Base-by-base conservation (phyloP, 1,140 invertebrate genomes). In the Drosophila varians region DNA sequence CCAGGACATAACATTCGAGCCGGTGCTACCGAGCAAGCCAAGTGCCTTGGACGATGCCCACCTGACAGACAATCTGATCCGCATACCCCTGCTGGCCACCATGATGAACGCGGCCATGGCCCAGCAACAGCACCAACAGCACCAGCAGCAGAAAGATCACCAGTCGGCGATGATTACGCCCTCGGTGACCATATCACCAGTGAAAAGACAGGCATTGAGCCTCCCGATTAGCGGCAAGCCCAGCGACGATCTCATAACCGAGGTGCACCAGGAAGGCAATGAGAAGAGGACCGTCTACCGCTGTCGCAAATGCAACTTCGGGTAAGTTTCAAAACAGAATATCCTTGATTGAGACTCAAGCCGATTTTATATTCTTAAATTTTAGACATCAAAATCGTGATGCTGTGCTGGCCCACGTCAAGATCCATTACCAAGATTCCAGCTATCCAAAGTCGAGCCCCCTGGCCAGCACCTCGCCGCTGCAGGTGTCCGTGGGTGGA, bases 281-380 rank as follows among this genome's bases (percentile, higher is more conserved):
- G 90, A 90, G 34, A 91, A 94, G 91, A 93, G 93, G 57, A 94
- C 94, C 11, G 91, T 95, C 43, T 96, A 94, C 93, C 96, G 96
- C 87, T 97, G 96, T 88, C 97, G 96, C 91, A 95, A 96, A 83
- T 97, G 96, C 78, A 94, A 94, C 86, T 97, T 95, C 90, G 95
- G 94, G 95, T 96, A 90, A 58, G 62, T 58, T 31, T 4, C 0
- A 21, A 0, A 4, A 4, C 0, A 1, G 0, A 16, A 7, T n/a
- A n/a, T n/a, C n/a, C n/a, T n/a, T n/a, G n/a, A n/a, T n/a, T 31
- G 0, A 0, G 0, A n/a, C 5, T 9, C 2, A 12, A 14, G 7
- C 12, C 6, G 0, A 4, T 31, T 1, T 11, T 6, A 7, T n/a
- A 9, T 18, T 11, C 18, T 2, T 31, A 5, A 38, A 49, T 64